Conservation (phyloP, 2,888 invertebrate genomes). For the Agrochola lychnidis region DNA sequence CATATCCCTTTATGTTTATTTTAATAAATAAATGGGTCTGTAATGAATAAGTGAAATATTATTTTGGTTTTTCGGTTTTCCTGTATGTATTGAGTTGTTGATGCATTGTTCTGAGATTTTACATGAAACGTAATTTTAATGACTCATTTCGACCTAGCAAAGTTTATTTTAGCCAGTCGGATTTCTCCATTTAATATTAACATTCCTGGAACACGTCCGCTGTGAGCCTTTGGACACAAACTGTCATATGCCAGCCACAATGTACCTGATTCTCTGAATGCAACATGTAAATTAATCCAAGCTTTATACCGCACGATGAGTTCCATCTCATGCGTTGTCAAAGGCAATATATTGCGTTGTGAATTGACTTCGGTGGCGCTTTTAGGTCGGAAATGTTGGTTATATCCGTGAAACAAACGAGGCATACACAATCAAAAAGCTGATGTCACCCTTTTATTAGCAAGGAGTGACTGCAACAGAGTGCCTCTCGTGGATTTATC, state of each 20-base stretch:
- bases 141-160: not conserved
- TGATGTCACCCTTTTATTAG: constrained; percentile 70
- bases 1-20: not conserved
- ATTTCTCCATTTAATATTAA: not conserved
- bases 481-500: constrained; percentile 66
- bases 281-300: constrained; percentile 48
- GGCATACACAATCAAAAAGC: constrained; percentile 75
- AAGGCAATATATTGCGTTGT: constrained; percentile 62
- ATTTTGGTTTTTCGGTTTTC: not conserved
- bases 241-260: constrained; percentile 5
- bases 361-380: constrained; percentile 58
- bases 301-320: constrained; percentile 48
- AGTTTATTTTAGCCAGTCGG: not conserved
- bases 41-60: not conserved
- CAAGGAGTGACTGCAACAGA: constrained; percentile 53
- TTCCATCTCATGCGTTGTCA: constrained; percentile 71
- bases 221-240: not conserved
- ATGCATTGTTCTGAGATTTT: not conserved
- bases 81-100: not conserved
- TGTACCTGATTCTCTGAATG: constrained; percentile 17
- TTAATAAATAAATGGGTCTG: not conserved
- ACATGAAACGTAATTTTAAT: not conserved
- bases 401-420: constrained; percentile 73
- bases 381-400: constrained; percentile 67
- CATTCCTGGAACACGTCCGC: not conserved